Evolutionary conservation across 2,888 invertebrate species (phyloP), one percentile per base, ranked within the genome.

Genomic region (Acleris literana): DNA sequence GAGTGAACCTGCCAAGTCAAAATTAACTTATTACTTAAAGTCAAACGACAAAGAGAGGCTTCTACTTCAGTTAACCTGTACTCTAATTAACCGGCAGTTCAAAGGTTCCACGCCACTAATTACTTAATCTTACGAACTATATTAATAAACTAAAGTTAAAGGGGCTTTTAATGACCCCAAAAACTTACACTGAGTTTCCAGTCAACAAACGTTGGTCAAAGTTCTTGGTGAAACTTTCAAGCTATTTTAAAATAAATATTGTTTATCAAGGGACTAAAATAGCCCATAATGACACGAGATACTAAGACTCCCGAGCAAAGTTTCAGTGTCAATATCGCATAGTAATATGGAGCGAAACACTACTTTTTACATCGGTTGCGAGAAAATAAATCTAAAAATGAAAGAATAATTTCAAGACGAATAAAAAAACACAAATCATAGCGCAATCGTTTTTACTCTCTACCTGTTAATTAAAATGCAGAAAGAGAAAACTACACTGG

Each of bases 81-180:
- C 22, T 46, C 55, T 9, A 55, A 61, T 65, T 61, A 44, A 33
- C 55, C 29, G 60, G 18, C 13, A 43, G 46, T 46, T 18, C 43
- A 51, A 39, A 39, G 13, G 20, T 53, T 25, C 29, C 60, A 56
- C 55, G 9, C 56, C 55, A 55, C 43, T 56, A 61, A 65, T 25
- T 60, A 60, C 44, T 44, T 61, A 61, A 65, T 56, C 65, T 52
- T 51, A 49, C 60, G 25, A 65, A 65, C 60, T 65, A 61, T 29
- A 51, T 55, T 33, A 61, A 61, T 65, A 65, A 51, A 44, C 43
- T 39, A 20, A 48, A 54, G 49, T 64, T 52, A 25, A 51, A 51
- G 33, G 17, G 44, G 3, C 54, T 39, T 43, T 39, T 59, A 64
- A 54, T 64, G 53, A 54, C 64, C 59, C 39, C 53, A 64, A 59